A percentile compares a stretch with the other conserved stretches of the same genome.
Conservation (phyloP, 2,113 vertebrate genomes). For the Silurus glanis region DNA sequence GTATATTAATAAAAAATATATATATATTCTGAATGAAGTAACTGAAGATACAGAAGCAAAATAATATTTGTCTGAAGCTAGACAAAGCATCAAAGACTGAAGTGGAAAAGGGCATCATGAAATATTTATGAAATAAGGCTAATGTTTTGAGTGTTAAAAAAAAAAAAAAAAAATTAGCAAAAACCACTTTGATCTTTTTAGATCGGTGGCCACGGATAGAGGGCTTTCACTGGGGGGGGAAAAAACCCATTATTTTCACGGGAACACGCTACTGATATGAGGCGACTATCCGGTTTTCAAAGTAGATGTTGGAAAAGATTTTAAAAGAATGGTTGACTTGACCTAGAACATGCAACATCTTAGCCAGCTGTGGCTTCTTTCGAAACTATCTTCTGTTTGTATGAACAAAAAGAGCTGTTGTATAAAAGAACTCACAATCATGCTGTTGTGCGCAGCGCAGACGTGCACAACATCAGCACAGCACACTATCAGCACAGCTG, state of each 20-base stretch:
- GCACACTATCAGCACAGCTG: background rate
- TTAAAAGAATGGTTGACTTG: conserved; percentile 10
- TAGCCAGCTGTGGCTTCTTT: too few species aligned
- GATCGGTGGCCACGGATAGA: conserved; percentile 15
- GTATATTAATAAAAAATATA: background rate
- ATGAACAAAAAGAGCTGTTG: background rate
- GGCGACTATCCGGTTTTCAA: conserved; percentile 15
- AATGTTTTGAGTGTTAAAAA: conserved; percentile 38
- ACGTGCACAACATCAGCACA: too few species aligned
- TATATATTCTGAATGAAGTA: background rate
- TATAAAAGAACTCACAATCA: background rate
- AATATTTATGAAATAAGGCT: conserved; percentile 39
- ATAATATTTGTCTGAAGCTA: conserved; percentile 22
- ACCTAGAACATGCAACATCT: background rate
- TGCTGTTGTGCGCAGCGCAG: background rate
- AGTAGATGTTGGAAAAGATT: conserved; percentile 10
- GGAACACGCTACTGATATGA: conserved; percentile 10
- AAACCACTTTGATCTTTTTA: conserved; percentile 50
- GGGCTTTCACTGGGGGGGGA: conserved; percentile 3
- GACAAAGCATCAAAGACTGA: conserved; percentile 20
- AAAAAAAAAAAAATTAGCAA: background rate
- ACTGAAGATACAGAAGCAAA: conserved; percentile 24
- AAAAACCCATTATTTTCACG: conserved; percentile 8
- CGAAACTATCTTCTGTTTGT: too few species aligned
- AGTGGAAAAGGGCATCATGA: conserved; percentile 36